Conservation (phyloP, 2,113 vertebrate species). For the Strigops habroptila region DNA sequence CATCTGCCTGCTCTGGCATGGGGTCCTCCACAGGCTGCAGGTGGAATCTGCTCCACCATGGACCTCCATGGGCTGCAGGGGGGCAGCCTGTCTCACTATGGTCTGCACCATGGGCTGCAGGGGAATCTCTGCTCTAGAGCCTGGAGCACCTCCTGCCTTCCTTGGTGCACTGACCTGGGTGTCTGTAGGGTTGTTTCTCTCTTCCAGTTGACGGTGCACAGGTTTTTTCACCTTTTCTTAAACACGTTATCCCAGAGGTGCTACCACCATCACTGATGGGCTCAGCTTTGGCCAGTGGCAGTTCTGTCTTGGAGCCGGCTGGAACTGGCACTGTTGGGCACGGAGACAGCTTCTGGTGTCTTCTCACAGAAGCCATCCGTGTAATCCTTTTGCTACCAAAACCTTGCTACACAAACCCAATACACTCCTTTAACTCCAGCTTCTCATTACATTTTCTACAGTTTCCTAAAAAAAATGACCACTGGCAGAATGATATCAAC, state of each 20-base stretch:
- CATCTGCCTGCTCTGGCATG: accelerated
- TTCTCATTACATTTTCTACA: background rate
- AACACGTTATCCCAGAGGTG: background rate
- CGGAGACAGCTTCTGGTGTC: background rate
- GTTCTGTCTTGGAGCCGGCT: background rate
- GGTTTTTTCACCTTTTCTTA: background rate
- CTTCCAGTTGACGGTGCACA: background rate
- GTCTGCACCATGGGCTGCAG: accelerated
- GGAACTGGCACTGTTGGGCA: background rate
- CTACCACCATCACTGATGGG: background rate
- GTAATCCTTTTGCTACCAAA: background rate
- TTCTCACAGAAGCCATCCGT: background rate
- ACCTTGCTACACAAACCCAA: background rate
- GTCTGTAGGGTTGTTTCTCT: background rate
- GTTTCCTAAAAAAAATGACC: background rate
- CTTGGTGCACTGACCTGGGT: background rate
- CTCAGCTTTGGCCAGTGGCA: background rate
- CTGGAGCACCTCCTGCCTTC: background rate
- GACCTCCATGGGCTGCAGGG: background rate
- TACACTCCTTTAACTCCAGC: background rate
- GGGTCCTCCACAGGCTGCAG: background rate
- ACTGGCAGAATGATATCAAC: background rate
- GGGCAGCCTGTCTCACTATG: background rate
- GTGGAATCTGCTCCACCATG: background rate
- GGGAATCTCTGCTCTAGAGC: background rate